Conservation (phyloP, 2,113 vertebrate species). For the Tamias sibiricus region DNA sequence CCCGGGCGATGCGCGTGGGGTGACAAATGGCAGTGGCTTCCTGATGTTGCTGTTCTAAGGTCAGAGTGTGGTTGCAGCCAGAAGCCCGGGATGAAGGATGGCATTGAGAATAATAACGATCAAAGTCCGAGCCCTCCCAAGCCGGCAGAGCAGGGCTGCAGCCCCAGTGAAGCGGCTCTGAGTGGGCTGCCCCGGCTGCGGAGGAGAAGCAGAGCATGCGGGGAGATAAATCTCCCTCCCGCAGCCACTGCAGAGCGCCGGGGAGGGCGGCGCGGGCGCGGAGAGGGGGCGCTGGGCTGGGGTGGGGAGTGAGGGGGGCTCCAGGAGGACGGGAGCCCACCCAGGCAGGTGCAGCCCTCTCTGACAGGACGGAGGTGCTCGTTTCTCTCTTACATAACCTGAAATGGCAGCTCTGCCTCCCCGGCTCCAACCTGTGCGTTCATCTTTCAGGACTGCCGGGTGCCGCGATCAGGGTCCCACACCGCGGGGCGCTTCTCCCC, state of each 20-base stretch:
- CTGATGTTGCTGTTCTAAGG: conserved; percentile 78
- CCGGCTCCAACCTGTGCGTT: conserved; percentile 73
- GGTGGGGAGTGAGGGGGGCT: conserved; percentile 28
- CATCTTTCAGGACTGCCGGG: conserved; percentile 77
- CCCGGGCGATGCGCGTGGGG: conserved; percentile 79
- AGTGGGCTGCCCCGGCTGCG: conserved; percentile 73
- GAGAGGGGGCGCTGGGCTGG: conserved; percentile 10
- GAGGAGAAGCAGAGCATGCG: conserved; percentile 76
- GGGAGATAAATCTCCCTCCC: conserved; percentile 81
- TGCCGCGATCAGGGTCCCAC: conserved; percentile 55
- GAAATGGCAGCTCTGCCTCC: conserved; percentile 66
- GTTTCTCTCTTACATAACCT: conserved; percentile 68
- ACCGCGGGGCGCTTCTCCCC: background rate
- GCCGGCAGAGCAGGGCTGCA: conserved; percentile 83
- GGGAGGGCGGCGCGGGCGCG: conserved; percentile 65
- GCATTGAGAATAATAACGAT: conserved; percentile 84
- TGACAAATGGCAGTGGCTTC: conserved; percentile 81
- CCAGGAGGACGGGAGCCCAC: too few species aligned
- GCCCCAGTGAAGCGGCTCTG: conserved; percentile 81
- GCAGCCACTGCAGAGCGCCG: conserved; percentile 75
- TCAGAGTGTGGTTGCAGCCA: conserved; percentile 80
- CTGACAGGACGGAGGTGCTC: conserved; percentile 53
- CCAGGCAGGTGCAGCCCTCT: background rate
- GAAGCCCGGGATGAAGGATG: conserved; percentile 79
- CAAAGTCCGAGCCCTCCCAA: conserved; percentile 81